phyloP scores from a whole-genome alignment of 2,888 invertebrate genomes.

The Lochmaea crataegi region DNA sequence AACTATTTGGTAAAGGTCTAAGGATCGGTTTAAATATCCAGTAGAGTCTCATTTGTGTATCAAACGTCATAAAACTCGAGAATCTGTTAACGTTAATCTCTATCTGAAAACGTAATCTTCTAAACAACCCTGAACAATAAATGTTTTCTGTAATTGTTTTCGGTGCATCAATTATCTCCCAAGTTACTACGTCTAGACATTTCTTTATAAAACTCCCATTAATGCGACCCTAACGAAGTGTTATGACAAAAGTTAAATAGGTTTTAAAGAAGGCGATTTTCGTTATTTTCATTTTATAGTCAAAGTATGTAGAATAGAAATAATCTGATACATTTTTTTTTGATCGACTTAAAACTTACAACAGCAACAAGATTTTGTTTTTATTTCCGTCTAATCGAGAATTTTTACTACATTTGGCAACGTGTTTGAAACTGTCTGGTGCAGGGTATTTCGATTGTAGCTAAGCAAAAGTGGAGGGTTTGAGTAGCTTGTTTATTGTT shows the following conservation, averaged over 20 bases:
- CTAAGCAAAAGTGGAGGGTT: too few species aligned
- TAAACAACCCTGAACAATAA: background rate
- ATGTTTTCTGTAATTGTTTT: slow-evolving; percentile 6
- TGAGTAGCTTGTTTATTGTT: too few species aligned
- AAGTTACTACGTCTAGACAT: slow-evolving; percentile 14
- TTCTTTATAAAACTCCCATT: slow-evolving; percentile 11
- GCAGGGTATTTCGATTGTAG: too few species aligned
- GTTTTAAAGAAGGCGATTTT: background rate
- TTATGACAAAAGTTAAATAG: background rate
- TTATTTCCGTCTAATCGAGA: too few species aligned
- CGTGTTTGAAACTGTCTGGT: too few species aligned
- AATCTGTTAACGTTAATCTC: background rate
- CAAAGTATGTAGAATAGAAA: background rate
- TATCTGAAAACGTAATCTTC: slow-evolving; percentile 5
- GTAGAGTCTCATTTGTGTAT: background rate
- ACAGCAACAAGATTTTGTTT: too few species aligned
- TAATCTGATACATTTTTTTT: background rate
- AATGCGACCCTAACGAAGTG: background rate
- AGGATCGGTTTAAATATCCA: too few species aligned
- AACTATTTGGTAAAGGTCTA: too few species aligned
- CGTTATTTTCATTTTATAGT: background rate
- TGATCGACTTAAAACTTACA: too few species aligned
- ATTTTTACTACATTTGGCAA: too few species aligned
- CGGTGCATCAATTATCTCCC: background rate
- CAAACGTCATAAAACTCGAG: background rate